Evolutionary conservation across 2,113 vertebrate genomes (phyloP).

Genomic region (Copsychus sechellarum): DNA sequence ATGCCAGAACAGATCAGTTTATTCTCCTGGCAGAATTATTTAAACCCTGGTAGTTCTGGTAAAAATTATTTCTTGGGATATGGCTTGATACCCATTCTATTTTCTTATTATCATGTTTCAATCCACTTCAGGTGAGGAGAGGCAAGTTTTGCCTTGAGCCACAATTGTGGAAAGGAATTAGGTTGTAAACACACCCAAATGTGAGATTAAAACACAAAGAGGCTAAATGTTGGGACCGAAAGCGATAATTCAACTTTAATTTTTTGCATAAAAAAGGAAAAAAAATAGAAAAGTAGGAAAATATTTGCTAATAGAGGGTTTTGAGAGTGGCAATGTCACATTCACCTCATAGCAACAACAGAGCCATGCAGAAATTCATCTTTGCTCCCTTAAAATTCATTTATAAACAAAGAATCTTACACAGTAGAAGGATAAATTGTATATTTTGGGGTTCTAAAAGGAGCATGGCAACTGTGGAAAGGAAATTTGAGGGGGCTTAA

Average conservation of each 20-base stretch:
- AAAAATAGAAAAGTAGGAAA: background rate
- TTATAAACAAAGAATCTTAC: background rate
- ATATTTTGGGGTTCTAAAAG: background rate
- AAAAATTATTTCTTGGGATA: background rate
- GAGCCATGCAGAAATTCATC: rapidly evolving
- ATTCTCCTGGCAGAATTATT: background rate
- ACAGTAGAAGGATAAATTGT: background rate
- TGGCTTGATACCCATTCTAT: background rate
- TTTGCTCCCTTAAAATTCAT: background rate
- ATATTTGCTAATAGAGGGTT: background rate
- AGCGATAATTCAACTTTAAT: background rate
- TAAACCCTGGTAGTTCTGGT: background rate
- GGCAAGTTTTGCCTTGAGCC: background rate
- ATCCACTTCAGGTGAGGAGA: background rate
- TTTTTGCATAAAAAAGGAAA: background rate
- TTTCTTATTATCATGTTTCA: background rate
- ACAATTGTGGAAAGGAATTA: background rate
- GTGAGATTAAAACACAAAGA: background rate
- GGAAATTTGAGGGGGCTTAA: background rate
- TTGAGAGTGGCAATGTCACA: background rate
- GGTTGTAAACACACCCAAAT: background rate
- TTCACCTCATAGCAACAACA: background rate
- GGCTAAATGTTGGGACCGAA: background rate
- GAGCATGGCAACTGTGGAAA: background rate
- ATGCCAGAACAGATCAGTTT: background rate